Conservation (phyloP, 2,113 vertebrate species). For the Platichthys stellatus region DNA sequence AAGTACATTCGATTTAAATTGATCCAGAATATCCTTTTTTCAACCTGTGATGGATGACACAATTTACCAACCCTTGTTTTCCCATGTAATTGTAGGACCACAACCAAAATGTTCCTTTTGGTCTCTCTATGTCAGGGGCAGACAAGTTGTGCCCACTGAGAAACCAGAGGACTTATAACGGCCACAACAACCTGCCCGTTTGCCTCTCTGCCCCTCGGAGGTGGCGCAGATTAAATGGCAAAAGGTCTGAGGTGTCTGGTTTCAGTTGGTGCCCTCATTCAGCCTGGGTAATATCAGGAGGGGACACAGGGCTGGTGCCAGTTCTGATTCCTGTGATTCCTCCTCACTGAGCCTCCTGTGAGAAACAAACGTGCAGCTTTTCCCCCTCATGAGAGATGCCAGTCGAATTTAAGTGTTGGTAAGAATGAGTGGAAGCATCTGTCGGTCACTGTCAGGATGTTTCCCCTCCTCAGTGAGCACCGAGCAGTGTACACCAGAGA, state of each 20-base stretch:
- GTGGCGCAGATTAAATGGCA: slow-evolving; percentile 71
- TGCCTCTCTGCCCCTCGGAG: slow-evolving; percentile 41
- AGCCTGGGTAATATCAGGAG: slow-evolving; percentile 36
- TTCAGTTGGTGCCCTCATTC: slow-evolving; percentile 43
- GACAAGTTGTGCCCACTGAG: slow-evolving; percentile 32
- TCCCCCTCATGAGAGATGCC: not conserved
- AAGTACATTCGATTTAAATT: too few relatives aligned
- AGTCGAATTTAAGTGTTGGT: not conserved
- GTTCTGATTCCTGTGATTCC: too few relatives aligned
- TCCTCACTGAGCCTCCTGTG: not conserved
- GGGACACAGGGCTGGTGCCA: too few relatives aligned
- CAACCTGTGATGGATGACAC: too few relatives aligned
- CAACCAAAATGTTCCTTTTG: too few relatives aligned
- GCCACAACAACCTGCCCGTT: not conserved
- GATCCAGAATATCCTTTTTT: too few relatives aligned
- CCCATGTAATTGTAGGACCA: too few relatives aligned
- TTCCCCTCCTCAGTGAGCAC: not conserved
- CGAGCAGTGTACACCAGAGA: not conserved
- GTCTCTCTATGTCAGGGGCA: not conserved
- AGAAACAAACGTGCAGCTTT: not conserved
- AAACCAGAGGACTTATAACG: not conserved
- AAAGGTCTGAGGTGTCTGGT: slow-evolving; percentile 78
- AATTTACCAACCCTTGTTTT: too few relatives aligned
- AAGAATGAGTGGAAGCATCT: not conserved
- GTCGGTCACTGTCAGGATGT: slow-evolving; percentile 9